Evolutionary conservation across 1,140 invertebrate species (phyloP).

Genomic region (Bombus haemorrhoidalis): DNA sequence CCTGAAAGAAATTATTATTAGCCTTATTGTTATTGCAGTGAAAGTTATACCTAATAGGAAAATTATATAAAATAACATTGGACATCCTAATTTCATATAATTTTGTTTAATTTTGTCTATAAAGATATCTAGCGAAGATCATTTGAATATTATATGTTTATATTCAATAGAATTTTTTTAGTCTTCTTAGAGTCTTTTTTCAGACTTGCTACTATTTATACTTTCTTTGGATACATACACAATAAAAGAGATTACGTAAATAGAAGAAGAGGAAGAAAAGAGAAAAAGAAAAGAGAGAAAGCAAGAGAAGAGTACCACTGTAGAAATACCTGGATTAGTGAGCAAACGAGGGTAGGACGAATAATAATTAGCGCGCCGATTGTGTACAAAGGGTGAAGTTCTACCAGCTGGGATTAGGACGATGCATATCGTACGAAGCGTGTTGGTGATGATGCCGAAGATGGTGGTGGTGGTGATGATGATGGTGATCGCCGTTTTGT

Average conservation of each 20-base stretch:
- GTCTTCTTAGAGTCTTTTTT: background rate
- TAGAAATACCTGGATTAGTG: slow-evolving; percentile 70
- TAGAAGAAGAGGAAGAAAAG: background rate
- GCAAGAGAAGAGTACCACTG: slow-evolving; percentile 55
- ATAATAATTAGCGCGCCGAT: slow-evolving; percentile 58
- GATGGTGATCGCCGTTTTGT: slow-evolving; percentile 78
- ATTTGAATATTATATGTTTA: background rate
- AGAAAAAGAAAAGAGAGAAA: slow-evolving; percentile 39
- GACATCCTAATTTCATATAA: background rate
- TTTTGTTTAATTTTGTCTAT: background rate
- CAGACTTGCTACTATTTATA: background rate
- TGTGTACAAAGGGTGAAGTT: slow-evolving; percentile 51
- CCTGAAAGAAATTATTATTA: slow-evolving; percentile 82
- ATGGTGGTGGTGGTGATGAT: slow-evolving; percentile 70
- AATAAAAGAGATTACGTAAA: background rate
- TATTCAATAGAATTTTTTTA: background rate
- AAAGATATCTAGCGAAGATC: background rate
- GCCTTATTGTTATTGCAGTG: background rate
- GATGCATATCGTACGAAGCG: slow-evolving; percentile 78
- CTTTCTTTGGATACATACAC: too few species aligned
- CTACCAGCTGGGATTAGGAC: slow-evolving; percentile 80
- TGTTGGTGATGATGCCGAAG: slow-evolving; percentile 77
- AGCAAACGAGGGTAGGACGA: slow-evolving; percentile 60
- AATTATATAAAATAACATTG: background rate
- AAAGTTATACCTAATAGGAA: background rate